Evolutionary conservation across 2,797 vertebrate genomes (phyloP).

Genomic region (Coranthus polyacanthus): DNA sequence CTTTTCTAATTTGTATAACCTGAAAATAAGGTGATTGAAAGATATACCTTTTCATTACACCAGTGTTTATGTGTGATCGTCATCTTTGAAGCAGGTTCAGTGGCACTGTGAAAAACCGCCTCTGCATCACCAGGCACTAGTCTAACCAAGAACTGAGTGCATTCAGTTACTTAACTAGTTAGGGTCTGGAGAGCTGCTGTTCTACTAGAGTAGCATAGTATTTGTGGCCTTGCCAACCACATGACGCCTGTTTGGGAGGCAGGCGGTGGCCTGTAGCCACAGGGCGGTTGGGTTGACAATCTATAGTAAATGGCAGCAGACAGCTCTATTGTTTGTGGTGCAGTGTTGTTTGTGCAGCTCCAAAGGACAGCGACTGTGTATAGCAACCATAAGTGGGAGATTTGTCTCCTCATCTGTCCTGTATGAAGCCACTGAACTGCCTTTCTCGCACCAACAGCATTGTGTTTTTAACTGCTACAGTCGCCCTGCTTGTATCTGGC

Average conservation of each 20-base stretch:
- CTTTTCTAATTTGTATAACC: no score
- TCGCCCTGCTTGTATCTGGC: conserved; percentile 74
- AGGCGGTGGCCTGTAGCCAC: conserved; percentile 59
- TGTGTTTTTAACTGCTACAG: conserved; percentile 79
- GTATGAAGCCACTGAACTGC: conserved; percentile 63
- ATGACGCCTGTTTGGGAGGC: conserved; percentile 68
- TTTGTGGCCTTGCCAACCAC: conserved; percentile 61
- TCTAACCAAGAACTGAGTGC: conserved; percentile 15
- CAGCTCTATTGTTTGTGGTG: conserved; percentile 78
- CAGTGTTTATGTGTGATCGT: no score
- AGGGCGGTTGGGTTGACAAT: conserved; percentile 66
- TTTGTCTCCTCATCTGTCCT: conserved; percentile 73
- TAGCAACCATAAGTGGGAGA: conserved; percentile 80
- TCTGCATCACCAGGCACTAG: conserved; percentile 10
- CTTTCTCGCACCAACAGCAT: conserved; percentile 70
- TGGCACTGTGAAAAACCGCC: conserved; percentile 16
- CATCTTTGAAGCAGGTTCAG: conserved; percentile 2
- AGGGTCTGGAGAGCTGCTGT: conserved; percentile 50
- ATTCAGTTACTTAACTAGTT: conserved; percentile 43
- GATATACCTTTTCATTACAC: no score
- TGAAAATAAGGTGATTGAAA: no score
- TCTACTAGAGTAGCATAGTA: conserved; percentile 44
- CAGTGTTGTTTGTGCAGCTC: conserved; percentile 75
- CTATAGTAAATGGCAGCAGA: conserved; percentile 71
- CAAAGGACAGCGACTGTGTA: conserved; percentile 72